Percentiles rank a stretch among this genome's conserved stretches.
These are phyloP conservation scores for Strigamia transsilvanica DNA, from an alignment of 2,888 invertebrate species.

Conservation along the genomic window DNA sequence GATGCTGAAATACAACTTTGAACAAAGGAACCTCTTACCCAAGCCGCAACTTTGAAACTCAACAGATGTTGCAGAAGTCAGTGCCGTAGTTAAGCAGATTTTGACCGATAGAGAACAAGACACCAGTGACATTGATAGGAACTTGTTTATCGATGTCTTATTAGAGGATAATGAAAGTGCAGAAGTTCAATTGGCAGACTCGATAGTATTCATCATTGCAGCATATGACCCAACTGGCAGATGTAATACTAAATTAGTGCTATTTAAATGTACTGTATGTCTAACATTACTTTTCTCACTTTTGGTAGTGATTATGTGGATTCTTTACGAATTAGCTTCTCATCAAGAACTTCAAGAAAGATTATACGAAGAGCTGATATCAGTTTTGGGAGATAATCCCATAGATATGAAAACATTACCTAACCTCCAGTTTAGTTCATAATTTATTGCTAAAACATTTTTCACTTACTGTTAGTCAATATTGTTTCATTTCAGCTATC, in stretches of 20 bases:
- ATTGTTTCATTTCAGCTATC: not conserved
- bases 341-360: not conserved
- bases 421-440: not conserved
- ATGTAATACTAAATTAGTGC: not conserved
- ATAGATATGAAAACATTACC: not conserved
- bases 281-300: not conserved
- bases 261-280: too few species aligned
- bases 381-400: not conserved
- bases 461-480: not conserved
- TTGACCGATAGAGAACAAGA: not conserved
- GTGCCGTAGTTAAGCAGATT: not conserved
- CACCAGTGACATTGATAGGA: not conserved
- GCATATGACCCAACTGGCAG: not conserved
- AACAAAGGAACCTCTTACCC: too few species aligned
- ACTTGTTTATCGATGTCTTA: constrained; percentile 1
- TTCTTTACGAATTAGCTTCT: not conserved
- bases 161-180: not conserved
- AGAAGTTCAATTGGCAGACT: not conserved
- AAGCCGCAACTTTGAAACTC: too few species aligned
- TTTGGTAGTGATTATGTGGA: not conserved
- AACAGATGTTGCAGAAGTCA: not conserved
- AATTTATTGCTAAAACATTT: not conserved
- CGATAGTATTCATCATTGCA: not conserved
- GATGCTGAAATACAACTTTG: too few species aligned
- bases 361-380: constrained; percentile 3